phyloP scores from a whole-genome alignment of 2,888 invertebrate genomes.

The Pediacus dermestoides region DNA sequence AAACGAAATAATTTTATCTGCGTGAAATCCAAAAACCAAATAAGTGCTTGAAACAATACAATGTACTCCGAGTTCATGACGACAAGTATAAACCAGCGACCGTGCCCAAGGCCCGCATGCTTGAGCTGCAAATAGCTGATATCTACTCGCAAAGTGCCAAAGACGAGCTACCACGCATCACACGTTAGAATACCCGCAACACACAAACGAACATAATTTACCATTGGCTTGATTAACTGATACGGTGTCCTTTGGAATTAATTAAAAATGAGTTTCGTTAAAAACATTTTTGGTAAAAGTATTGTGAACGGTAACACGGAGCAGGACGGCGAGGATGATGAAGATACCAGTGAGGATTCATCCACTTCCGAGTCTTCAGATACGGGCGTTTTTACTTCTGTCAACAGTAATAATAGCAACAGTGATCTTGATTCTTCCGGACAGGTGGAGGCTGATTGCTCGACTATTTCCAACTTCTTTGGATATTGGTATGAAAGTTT shows the following conservation, averaged over 20 bases:
- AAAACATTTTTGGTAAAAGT: slow-evolving; percentile 42
- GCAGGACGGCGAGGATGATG: slow-evolving; percentile 37
- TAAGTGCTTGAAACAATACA: too few species aligned
- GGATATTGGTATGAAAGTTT: slow-evolving; percentile 51
- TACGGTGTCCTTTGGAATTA: slow-evolving; percentile 6
- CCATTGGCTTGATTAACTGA: slow-evolving; percentile 13
- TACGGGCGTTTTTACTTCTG: slow-evolving; percentile 43
- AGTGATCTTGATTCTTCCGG: slow-evolving; percentile 40
- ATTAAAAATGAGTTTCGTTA: slow-evolving; percentile 45
- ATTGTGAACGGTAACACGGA: slow-evolving; percentile 32
- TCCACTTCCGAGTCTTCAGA: slow-evolving; percentile 43
- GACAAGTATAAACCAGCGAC: too few species aligned
- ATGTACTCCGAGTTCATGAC: too few species aligned
- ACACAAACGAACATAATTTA: slow-evolving; percentile 16
- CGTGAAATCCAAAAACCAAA: too few species aligned
- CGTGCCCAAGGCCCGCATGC: slow-evolving; percentile 38
- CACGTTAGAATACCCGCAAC: too few species aligned
- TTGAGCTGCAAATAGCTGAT: slow-evolving; percentile 40
- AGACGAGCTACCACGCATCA: slow-evolving; percentile 18
- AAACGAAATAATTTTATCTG: too few species aligned
- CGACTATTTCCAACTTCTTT: slow-evolving; percentile 49
- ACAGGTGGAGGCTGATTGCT: slow-evolving; percentile 45
- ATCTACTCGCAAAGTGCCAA: slow-evolving; percentile 34
- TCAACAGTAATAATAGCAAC: slow-evolving; percentile 39
- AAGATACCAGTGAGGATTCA: slow-evolving; percentile 39